These are phyloP conservation scores for Peromyscus nudipes DNA, from an alignment of 2,797 vertebrate species.

Conservation along the genomic window DNA sequence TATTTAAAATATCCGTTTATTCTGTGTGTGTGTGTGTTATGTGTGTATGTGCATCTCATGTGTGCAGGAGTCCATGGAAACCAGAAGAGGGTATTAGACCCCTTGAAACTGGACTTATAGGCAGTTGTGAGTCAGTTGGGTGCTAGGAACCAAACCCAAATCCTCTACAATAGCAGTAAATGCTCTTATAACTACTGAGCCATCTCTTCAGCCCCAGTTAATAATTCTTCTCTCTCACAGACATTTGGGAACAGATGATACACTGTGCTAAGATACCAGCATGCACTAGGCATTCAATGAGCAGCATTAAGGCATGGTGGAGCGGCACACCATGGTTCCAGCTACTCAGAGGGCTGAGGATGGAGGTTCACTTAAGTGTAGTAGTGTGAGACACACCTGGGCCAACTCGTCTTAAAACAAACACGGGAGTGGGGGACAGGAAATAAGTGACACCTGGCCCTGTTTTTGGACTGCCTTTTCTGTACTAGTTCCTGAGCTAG, in stretches of 20 bases:
- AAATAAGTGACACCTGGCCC: background rate
- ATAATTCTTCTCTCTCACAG: background rate
- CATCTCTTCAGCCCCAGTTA: background rate
- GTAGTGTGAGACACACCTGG: background rate
- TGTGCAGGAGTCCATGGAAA: background rate
- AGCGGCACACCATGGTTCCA: background rate
- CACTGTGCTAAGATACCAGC: background rate
- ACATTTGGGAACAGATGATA: conserved; percentile 27
- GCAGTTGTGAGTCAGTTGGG: background rate
- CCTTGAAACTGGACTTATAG: background rate
- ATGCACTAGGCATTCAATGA: background rate
- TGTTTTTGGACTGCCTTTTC: background rate
- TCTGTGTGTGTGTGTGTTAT: too few relatives aligned
- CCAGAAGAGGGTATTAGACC: too few relatives aligned
- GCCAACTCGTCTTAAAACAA: background rate
- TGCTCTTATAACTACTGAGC: background rate
- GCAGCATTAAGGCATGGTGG: background rate
- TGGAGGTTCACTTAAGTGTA: background rate
- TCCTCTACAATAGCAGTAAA: background rate
- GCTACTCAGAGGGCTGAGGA: background rate
- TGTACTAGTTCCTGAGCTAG: background rate
- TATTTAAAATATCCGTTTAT: background rate
- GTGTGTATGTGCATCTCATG: background rate
- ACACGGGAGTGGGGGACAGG: background rate
- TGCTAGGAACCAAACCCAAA: background rate